phyloP scores from a whole-genome alignment of 2,888 invertebrate genomes.

The Tetrapedia diversipes region DNA sequence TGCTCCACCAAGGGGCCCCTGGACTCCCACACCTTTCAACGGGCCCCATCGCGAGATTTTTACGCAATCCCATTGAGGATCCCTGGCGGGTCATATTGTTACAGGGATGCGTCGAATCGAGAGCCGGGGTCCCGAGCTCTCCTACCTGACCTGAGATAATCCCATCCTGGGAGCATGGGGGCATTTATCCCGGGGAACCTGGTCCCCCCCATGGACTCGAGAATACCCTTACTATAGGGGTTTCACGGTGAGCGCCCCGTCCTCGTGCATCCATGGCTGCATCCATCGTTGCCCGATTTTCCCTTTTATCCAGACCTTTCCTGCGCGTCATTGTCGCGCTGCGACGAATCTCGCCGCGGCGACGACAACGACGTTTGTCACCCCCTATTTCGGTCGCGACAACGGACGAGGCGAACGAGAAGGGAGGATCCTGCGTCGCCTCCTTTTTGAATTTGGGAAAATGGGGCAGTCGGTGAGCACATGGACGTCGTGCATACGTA shows the following conservation, averaged over 20 bases:
- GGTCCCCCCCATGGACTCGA: constrained; percentile 72
- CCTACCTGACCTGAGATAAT: constrained; percentile 82
- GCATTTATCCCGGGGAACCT: constrained; percentile 69
- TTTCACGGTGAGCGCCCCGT: constrained; percentile 42
- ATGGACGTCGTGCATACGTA: no score
- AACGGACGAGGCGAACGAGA: neutral
- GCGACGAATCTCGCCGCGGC: constrained; percentile 67
- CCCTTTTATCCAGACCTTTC: constrained; percentile 41
- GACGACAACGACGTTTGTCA: constrained; percentile 59
- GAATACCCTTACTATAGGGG: constrained; percentile 61
- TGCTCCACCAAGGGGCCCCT: neutral
- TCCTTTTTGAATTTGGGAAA: constrained; percentile 54
- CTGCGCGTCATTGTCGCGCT: constrained; percentile 64
- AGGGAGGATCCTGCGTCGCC: constrained; percentile 22
- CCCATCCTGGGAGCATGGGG: constrained; percentile 76
- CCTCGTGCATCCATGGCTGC: no score
- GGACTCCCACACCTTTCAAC: constrained; percentile 76
- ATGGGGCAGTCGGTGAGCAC: constrained; percentile 15
- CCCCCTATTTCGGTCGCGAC: constrained; percentile 58
- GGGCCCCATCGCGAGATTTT: constrained; percentile 64
- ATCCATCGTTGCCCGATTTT: constrained; percentile 34
- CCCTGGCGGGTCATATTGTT: constrained; percentile 71
- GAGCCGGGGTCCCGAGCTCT: constrained; percentile 39
- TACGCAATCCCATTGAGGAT: constrained; percentile 75
- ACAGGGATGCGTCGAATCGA: constrained; percentile 45